Evolutionary conservation across 2,113 vertebrate genomes (phyloP).

Genomic region (Apeltes quadracus): DNA sequence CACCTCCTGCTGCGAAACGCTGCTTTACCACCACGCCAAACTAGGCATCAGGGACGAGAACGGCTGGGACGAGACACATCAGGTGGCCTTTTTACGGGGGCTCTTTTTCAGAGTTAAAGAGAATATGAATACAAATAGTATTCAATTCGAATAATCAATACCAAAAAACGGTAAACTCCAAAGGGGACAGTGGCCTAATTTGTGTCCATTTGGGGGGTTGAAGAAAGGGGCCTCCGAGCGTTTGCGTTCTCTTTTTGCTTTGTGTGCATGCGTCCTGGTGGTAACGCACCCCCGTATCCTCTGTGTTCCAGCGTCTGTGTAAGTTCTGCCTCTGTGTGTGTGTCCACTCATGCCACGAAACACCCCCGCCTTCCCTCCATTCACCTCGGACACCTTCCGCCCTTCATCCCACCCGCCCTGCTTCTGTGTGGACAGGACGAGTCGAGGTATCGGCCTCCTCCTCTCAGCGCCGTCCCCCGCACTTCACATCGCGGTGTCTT

Average conservation of each 20-base stretch:
- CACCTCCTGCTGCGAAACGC: constrained; percentile 91
- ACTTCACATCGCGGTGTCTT: constrained; percentile 17
- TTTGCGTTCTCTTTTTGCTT: neutral
- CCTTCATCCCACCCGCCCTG: constrained; percentile 48
- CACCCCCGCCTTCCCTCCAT: constrained; percentile 37
- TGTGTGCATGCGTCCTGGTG: constrained; percentile 2
- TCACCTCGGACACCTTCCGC: constrained; percentile 31
- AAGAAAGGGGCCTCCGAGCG: neutral
- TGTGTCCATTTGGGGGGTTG: constrained; percentile 17
- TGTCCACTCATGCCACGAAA: constrained; percentile 59
- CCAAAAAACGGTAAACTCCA: too few species aligned
- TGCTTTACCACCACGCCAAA: constrained; percentile 88
- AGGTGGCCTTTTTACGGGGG: constrained; percentile 74
- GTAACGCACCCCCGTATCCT: constrained; percentile 36
- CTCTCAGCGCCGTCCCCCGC: constrained; percentile 14
- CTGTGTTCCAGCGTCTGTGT: constrained; percentile 50
- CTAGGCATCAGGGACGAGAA: constrained; percentile 90
- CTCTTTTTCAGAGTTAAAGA: too few species aligned
- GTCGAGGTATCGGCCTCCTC: constrained; percentile 54
- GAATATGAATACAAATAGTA: neutral
- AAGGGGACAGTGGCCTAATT: constrained; percentile 26
- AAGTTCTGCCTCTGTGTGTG: constrained; percentile 35
- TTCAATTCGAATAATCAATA: too few species aligned
- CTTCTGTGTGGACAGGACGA: constrained; percentile 32
- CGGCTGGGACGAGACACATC: constrained; percentile 94